Conservation (phyloP, 2,888 invertebrate species). For the Cataglyphis rosenhaueri region DNA sequence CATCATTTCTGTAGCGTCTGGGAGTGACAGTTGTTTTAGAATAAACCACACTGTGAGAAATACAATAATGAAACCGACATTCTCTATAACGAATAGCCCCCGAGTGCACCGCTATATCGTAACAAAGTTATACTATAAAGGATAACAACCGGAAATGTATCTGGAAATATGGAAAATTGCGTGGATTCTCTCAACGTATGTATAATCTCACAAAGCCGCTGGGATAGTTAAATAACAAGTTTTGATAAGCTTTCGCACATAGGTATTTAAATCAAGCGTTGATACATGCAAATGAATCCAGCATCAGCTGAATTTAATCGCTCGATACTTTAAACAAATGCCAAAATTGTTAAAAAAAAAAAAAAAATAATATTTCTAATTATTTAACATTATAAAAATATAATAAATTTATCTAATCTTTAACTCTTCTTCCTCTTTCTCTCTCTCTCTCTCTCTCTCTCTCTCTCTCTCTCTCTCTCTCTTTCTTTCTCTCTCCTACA, state of each 20-base stretch:
- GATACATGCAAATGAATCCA: conserved; percentile 12
- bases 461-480: too few relatives aligned
- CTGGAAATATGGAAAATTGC: conserved; percentile 39
- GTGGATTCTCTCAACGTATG: neutral
- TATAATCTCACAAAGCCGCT: neutral
- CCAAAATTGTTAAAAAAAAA: neutral
- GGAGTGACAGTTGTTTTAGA: conserved; percentile 61
- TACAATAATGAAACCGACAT: conserved; percentile 55
- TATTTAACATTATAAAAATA: neutral
- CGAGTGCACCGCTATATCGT: conserved; percentile 29
- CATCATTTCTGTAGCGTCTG: conserved; percentile 60
- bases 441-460: too few relatives aligned
- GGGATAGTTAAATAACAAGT: conserved; percentile 30
- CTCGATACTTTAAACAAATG: neutral
- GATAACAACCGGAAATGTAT: conserved; percentile 31
- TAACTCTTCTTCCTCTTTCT: neutral
- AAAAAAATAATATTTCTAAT: neutral
- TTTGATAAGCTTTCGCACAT: conserved; percentile 8
- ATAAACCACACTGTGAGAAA: conserved; percentile 49
- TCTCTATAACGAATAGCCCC: conserved; percentile 35
- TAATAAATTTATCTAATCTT: neutral
- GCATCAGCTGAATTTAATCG: conserved; percentile 2
- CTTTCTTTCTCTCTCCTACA: neutral
- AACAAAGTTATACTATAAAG: conserved; percentile 36
- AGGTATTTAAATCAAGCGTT: neutral